A percentile compares a stretch with the other conserved stretches of the same genome.
phyloP scores from a whole-genome alignment of 2,113 vertebrate genomes.

The Phodopus roborovskii region DNA sequence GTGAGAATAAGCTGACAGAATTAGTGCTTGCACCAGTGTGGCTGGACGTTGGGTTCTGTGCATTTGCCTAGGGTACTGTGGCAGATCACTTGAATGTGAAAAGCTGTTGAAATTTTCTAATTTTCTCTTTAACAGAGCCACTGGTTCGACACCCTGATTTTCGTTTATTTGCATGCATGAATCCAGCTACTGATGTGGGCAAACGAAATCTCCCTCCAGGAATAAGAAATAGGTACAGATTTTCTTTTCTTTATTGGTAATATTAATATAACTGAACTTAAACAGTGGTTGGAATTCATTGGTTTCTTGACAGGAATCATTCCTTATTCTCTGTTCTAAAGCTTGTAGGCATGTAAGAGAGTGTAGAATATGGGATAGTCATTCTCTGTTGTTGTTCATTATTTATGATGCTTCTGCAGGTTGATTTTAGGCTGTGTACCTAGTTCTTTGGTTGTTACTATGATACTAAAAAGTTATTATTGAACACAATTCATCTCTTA shows the following conservation, averaged over 20 bases:
- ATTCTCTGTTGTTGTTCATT: not conserved
- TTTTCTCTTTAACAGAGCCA: constrained; percentile 88
- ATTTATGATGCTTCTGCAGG: not conserved
- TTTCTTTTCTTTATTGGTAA: not conserved
- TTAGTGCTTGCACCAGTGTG: not conserved
- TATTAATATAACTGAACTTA: not conserved
- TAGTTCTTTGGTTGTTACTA: not conserved
- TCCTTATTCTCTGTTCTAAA: not conserved
- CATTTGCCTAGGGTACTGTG: not conserved
- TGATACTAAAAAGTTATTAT: not conserved
- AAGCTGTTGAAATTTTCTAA: constrained; percentile 35
- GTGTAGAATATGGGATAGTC: not conserved
- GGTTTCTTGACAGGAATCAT: not conserved
- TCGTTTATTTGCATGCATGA: constrained; percentile 98
- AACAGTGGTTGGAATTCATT: constrained; percentile 5
- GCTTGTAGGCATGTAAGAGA: not conserved
- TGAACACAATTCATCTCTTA: not conserved
- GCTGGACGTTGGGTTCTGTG: not conserved
- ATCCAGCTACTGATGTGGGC: constrained; percentile 98
- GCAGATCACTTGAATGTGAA: not conserved
- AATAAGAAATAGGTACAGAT: constrained; percentile 94
- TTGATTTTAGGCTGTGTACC: not conserved
- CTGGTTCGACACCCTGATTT: constrained; percentile 95
- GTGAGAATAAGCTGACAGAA: not conserved
- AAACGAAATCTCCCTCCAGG: constrained; percentile 97